Percentiles rank a stretch among this genome's conserved stretches.
Conservation (phyloP, 2,113 vertebrate genomes). For the Patagioenas fasciata region DNA sequence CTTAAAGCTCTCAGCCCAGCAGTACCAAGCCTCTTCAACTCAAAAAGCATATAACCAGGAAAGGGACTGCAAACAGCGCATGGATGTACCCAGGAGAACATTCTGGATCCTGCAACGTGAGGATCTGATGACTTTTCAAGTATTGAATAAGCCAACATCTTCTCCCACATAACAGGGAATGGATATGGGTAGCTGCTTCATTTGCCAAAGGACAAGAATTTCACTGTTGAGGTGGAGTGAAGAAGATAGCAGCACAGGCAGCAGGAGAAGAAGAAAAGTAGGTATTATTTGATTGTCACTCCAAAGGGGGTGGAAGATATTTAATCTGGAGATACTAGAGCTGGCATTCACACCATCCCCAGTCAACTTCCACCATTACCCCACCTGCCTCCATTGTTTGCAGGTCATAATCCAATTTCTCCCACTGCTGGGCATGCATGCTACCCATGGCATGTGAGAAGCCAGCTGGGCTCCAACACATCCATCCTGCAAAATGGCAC, state of each 20-base stretch:
- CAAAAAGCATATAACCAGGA: background rate
- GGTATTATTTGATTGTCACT: background rate
- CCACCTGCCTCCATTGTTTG: background rate
- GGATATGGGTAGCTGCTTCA: background rate
- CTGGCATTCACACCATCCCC: background rate
- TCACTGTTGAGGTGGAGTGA: background rate
- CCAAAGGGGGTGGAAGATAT: background rate
- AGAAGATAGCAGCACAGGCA: background rate
- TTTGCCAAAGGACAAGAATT: background rate
- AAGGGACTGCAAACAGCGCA: background rate
- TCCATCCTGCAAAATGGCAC: background rate
- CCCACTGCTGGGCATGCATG: background rate
- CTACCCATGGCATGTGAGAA: background rate
- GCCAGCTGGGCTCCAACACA: background rate
- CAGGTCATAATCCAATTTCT: background rate
- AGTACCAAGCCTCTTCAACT: background rate
- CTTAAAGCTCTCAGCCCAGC: background rate
- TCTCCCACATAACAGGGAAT: background rate
- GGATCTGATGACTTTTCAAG: background rate
- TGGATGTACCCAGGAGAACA: background rate
- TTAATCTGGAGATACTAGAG: background rate
- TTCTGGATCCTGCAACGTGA: background rate
- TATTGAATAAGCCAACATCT: background rate
- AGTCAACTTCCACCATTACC: background rate
- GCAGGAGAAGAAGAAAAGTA: background rate